phyloP scores from a whole-genome alignment of 2,797 vertebrate species.

The Sebastiscus albofasciatus region DNA sequence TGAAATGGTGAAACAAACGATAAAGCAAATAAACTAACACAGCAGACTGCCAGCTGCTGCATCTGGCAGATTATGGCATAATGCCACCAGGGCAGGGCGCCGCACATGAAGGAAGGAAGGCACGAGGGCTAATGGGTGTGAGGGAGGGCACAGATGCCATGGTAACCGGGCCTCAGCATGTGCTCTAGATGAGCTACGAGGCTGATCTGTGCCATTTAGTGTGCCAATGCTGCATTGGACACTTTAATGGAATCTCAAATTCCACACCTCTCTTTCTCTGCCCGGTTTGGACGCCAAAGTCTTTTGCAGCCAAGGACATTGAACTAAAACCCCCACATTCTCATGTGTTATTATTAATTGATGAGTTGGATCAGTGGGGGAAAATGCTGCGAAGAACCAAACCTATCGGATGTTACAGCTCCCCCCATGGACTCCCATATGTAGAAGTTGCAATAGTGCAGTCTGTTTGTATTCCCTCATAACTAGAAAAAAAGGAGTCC shows the following conservation, averaged over 20 bases:
- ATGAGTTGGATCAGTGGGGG: background rate
- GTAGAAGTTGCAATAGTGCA: slow-evolving; percentile 11
- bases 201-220: slow-evolving; percentile 42
- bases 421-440: background rate
- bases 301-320: background rate
- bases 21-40: slow-evolving; percentile 24
- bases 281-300: background rate
- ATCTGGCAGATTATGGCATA: slow-evolving; percentile 63
- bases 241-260: slow-evolving; percentile 27
- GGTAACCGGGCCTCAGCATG: slow-evolving; percentile 65
- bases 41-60: slow-evolving; percentile 56
- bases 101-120: slow-evolving; percentile 43
- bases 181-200: slow-evolving; percentile 38
- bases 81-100: slow-evolving; percentile 50
- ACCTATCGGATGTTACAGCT: slow-evolving; percentile 8
- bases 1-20: slow-evolving; percentile 17
- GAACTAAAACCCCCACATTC: background rate
- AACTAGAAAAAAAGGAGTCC: background rate
- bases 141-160: slow-evolving; percentile 67
- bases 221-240: slow-evolving; percentile 22
- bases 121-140: slow-evolving; percentile 55
- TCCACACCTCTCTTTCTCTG: slow-evolving; percentile 13
- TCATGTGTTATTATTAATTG: background rate
- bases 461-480: background rate
- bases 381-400: background rate